Conservation (phyloP, 2,888 invertebrate genomes). For the Therioaphis trifolii region DNA sequence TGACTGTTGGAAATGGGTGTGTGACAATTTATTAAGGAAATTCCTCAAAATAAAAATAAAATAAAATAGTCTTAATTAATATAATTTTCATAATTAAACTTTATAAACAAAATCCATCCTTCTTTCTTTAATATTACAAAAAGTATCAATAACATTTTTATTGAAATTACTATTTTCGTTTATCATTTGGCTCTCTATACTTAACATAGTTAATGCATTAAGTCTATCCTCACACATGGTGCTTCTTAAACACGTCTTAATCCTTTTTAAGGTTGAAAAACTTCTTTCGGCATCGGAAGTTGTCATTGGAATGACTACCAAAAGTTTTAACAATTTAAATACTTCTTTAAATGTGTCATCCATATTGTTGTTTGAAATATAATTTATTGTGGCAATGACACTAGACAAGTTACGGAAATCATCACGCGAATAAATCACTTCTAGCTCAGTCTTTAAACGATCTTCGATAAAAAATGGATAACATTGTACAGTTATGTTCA, state of each 20-base stretch:
- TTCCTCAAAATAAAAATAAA: too few relatives aligned
- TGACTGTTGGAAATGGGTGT: too few relatives aligned
- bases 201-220: conserved; percentile 25
- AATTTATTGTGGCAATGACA: conserved; percentile 39
- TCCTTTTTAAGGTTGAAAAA: conserved; percentile 36
- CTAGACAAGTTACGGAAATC: background rate
- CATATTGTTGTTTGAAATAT: conserved; percentile 23
- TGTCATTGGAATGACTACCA: conserved; percentile 21
- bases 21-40: too few relatives aligned
- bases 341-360: conserved; percentile 31
- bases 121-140: conserved; percentile 16
- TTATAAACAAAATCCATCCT: conserved; percentile 20
- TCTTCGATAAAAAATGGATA: conserved; percentile 26
- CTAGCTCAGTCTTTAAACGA: conserved; percentile 5
- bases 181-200: conserved; percentile 1
- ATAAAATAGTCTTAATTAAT: too few relatives aligned
- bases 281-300: conserved; percentile 30
- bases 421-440: conserved; percentile 1
- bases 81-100: too few relatives aligned
- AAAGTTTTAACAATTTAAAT: conserved; percentile 14
- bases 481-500: background rate
- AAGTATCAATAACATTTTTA: background rate
- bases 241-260: conserved; percentile 26
- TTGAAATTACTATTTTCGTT: conserved; percentile 7
- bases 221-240: conserved; percentile 41